phyloP scores from a whole-genome alignment of 2,113 vertebrate species.

The Dascyllus trimaculatus region DNA sequence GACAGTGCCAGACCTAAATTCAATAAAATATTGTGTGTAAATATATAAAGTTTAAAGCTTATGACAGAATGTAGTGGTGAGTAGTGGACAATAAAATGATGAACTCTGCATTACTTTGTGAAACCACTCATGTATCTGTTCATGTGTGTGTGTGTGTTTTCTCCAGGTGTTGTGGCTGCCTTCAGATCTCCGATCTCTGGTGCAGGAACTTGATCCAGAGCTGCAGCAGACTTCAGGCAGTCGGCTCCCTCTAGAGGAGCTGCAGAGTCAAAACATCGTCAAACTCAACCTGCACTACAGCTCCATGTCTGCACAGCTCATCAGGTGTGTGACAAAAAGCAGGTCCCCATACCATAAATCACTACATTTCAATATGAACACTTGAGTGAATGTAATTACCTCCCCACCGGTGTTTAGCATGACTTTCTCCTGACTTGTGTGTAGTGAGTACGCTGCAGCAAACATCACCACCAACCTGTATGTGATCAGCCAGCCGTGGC shows the following conservation, averaged over 20 bases:
- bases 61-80: neutral
- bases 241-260: conserved; percentile 79
- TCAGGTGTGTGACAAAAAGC: conserved; percentile 75
- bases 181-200: conserved; percentile 72
- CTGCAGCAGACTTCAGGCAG: conserved; percentile 86
- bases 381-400: neutral
- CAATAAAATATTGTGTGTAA: too few species aligned
- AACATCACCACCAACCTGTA: conserved; percentile 94
- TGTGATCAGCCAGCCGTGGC: conserved; percentile 91
- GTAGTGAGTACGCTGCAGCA: conserved; percentile 79
- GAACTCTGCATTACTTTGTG: neutral
- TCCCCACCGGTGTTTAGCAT: neutral
- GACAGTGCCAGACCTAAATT: too few species aligned
- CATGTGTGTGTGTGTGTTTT: neutral
- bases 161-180: conserved; percentile 90
- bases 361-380: neutral
- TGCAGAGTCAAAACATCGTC: conserved; percentile 81
- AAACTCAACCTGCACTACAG: conserved; percentile 90
- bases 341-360: too few species aligned
- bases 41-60: too few species aligned
- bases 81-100: neutral
- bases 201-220: conserved; percentile 81
- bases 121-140: neutral
- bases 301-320: conserved; percentile 84
- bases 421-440: neutral